Conservation (phyloP, 2,888 invertebrate species). For the Mycogona germanica region DNA sequence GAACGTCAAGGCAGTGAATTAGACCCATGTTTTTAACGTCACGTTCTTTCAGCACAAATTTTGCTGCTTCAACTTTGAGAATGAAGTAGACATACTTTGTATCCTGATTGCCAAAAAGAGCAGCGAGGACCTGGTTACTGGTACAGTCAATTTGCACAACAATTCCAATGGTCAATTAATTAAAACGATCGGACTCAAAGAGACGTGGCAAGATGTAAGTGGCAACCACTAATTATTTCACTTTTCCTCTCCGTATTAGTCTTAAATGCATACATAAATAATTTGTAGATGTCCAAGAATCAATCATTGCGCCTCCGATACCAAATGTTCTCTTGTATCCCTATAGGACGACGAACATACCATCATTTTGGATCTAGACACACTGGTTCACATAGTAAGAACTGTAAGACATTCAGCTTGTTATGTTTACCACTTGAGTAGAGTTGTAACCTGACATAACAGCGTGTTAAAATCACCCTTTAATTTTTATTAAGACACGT, state of each 20-base stretch:
- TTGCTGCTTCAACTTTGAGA: slow-evolving; percentile 14
- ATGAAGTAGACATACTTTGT: slow-evolving; percentile 17
- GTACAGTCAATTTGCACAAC: slow-evolving; percentile 15
- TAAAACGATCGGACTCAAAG: slow-evolving; percentile 15
- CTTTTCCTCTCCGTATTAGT: too few relatives aligned
- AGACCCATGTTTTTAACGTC: neutral
- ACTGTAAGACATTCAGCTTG: too few relatives aligned
- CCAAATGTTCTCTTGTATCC: neutral
- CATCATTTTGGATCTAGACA: slow-evolving; percentile 3
- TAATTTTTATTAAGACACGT: too few relatives aligned
- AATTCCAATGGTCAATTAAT: slow-evolving; percentile 13
- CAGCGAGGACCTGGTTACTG: neutral
- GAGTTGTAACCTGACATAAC: too few relatives aligned
- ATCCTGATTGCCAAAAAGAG: slow-evolving; percentile 3
- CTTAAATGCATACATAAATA: too few relatives aligned
- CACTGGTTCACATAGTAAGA: too few relatives aligned
- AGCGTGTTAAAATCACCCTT: too few relatives aligned
- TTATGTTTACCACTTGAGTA: too few relatives aligned
- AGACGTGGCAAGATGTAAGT: slow-evolving; percentile 16
- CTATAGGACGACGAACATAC: slow-evolving; percentile 9
- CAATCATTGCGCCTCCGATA: neutral
- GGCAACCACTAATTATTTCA: too few relatives aligned
- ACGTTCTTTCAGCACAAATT: slow-evolving; percentile 16
- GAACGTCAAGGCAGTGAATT: neutral
- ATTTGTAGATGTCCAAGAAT: too few relatives aligned